These are phyloP conservation scores for Operophtera brumata DNA, from an alignment of 2,888 invertebrate species.

Conservation along the genomic window DNA sequence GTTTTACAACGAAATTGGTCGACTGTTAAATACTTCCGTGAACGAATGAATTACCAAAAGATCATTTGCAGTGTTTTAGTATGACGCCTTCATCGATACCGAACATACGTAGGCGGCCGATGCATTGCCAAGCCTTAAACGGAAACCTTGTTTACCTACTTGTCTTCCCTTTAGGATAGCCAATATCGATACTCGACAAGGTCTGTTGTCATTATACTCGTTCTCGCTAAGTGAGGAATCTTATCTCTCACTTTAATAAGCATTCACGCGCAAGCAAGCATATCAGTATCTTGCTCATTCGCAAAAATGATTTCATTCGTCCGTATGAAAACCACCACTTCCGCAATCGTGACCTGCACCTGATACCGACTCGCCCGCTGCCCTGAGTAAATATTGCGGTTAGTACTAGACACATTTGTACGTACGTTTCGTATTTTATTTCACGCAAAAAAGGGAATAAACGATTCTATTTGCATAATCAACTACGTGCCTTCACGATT, in stretches of 20 bases:
- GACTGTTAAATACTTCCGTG: slow-evolving; percentile 69
- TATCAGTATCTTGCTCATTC: slow-evolving; percentile 49
- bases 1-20: slow-evolving; percentile 49
- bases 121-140: slow-evolving; percentile 71
- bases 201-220: slow-evolving; percentile 57
- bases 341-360: slow-evolving; percentile 62
- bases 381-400: slow-evolving; percentile 48
- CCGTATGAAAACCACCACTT: slow-evolving; percentile 42
- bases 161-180: slow-evolving; percentile 70
- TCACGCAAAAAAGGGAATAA: slow-evolving; percentile 62
- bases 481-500: slow-evolving; percentile 50
- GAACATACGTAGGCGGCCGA: slow-evolving; percentile 71
- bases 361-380: slow-evolving; percentile 39
- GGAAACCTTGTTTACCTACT: slow-evolving; percentile 72
- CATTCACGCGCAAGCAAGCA: slow-evolving; percentile 38
- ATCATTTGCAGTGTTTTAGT: slow-evolving; percentile 67
- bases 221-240: slow-evolving; percentile 52
- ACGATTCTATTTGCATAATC: slow-evolving; percentile 66
- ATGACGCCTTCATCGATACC: slow-evolving; percentile 65
- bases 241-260: slow-evolving; percentile 54
- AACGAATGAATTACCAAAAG: slow-evolving; percentile 65
- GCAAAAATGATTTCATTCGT: slow-evolving; percentile 55
- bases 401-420: slow-evolving; percentile 46
- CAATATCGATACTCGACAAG: slow-evolving; percentile 61
- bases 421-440: slow-evolving; percentile 45